These are phyloP conservation scores for Dione vanillae DNA, from an alignment of 2,888 invertebrate genomes.

Conservation along the genomic window DNA sequence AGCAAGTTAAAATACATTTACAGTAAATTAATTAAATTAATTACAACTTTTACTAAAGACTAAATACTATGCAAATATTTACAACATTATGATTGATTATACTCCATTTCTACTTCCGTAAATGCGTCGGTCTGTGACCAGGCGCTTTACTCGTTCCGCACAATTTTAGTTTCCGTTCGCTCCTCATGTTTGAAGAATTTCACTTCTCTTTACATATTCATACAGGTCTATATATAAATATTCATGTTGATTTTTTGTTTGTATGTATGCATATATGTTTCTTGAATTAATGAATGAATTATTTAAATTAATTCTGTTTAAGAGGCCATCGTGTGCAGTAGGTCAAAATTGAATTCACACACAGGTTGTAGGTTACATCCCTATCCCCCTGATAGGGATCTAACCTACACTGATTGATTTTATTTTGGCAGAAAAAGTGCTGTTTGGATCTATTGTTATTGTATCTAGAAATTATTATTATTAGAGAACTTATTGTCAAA, in stretches of 20 bases:
- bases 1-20: neutral
- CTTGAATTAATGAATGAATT: neutral
- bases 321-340: neutral
- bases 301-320: neutral
- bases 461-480: too few species aligned
- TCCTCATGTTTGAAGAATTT: constrained; percentile 29
- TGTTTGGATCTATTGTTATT: too few species aligned
- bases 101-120: constrained; percentile 49
- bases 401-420: too few species aligned
- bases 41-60: neutral
- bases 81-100: constrained; percentile 2
- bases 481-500: too few species aligned
- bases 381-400: too few species aligned
- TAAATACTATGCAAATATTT: constrained; percentile 3
- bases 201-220: constrained; percentile 30
- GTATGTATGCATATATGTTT: neutral
- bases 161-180: constrained; percentile 58
- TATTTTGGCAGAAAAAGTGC: too few species aligned
- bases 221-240: constrained; percentile 22
- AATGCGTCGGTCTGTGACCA: constrained; percentile 61
- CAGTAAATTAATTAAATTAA: neutral
- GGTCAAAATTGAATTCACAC: too few species aligned
- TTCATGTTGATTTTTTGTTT: neutral
- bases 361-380: too few species aligned
- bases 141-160: constrained; percentile 55